phyloP scores from a whole-genome alignment of 2,888 invertebrate genomes.

The Siphlonurus alternatus region DNA sequence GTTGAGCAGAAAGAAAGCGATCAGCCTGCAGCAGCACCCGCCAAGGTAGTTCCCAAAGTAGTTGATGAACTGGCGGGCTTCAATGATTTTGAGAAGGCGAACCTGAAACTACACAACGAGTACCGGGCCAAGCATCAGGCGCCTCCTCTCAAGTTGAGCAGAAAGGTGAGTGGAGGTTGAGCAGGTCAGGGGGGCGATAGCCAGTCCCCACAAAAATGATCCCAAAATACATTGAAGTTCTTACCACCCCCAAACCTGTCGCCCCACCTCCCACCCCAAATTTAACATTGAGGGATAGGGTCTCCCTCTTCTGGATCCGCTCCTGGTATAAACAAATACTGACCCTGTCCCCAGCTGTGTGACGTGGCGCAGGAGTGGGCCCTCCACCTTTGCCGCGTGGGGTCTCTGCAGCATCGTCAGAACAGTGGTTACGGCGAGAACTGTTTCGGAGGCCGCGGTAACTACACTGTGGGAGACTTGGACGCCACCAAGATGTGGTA shows the following conservation, averaged over 20 bases:
- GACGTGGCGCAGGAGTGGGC: conserved; percentile 22
- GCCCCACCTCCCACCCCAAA: too few relatives aligned
- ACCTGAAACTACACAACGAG: conserved; percentile 20
- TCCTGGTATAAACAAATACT: background rate
- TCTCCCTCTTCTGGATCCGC: too few relatives aligned
- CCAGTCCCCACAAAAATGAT: too few relatives aligned
- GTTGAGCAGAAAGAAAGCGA: too few relatives aligned
- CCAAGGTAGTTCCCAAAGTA: too few relatives aligned
- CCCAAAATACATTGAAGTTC: too few relatives aligned
- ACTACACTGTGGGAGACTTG: background rate
- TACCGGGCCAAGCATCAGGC: conserved; percentile 19
- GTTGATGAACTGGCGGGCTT: too few relatives aligned
- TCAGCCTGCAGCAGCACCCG: too few relatives aligned
- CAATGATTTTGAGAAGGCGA: conserved; percentile 15
- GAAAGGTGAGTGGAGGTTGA: conserved; percentile 20
- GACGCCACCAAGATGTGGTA: conserved; percentile 16
- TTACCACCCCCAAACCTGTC: too few relatives aligned
- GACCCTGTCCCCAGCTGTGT: conserved; percentile 17
- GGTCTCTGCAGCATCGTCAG: conserved; percentile 16
- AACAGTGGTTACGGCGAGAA: conserved; percentile 21
- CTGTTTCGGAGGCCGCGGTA: conserved; percentile 14
- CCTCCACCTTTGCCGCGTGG: conserved; percentile 16
- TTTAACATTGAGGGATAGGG: too few relatives aligned
- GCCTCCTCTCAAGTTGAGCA: conserved; percentile 18
- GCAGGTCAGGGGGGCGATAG: too few relatives aligned